Base-by-base conservation (phyloP, 2,888 invertebrate species). In the Syrista parreyssii region DNA sequence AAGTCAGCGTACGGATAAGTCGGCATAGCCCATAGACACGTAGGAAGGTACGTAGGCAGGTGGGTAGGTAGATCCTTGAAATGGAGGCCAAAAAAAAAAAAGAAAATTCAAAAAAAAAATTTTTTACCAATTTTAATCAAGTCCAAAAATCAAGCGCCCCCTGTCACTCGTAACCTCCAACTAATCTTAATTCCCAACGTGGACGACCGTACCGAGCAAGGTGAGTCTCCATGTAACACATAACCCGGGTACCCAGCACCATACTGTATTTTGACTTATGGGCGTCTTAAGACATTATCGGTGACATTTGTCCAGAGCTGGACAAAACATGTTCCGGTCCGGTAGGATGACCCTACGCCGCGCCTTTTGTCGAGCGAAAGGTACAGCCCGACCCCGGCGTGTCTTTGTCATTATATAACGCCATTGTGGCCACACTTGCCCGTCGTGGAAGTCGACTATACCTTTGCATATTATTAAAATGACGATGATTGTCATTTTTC, bases 331-430 rank as follows among this genome's bases (percentile, higher is more conserved):
- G 89, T 91, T 90, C 91, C 90, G 90, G 91, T 91, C 91, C 90
- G 89, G 90, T 90, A 90, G 90, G 91, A 91, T 91, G 91, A 91
- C 91, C 91, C 91, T 89, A 89, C 85, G 90, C 89, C 91, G 90
- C 91, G 87, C 91, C 91, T 91, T 91, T 91, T 91, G 91, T 91
- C 89, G 89, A 90, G 89, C 90, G 90, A 90, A 90, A 90, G 90
- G 89, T 87, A 90, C 85, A 85, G 82, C 81, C 86, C 87, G 55
- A 55, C 88, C 87, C 87, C 88, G 88, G 86, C 86, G 85, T 88
- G 89, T 91, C 91, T 91, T 91, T 91, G 91, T 91, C 91, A 91
- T 91, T 91, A 91, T 91, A 91, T 91, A 91, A 91, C 89, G 89
- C 91, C 86, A 91, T 91, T 91, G 91, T 91, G 88, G 87, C 90